Percentiles rank a stretch among this genome's conserved stretches.
Conservation (phyloP, 2,113 vertebrate species). For the Elgaria multicarinata region DNA sequence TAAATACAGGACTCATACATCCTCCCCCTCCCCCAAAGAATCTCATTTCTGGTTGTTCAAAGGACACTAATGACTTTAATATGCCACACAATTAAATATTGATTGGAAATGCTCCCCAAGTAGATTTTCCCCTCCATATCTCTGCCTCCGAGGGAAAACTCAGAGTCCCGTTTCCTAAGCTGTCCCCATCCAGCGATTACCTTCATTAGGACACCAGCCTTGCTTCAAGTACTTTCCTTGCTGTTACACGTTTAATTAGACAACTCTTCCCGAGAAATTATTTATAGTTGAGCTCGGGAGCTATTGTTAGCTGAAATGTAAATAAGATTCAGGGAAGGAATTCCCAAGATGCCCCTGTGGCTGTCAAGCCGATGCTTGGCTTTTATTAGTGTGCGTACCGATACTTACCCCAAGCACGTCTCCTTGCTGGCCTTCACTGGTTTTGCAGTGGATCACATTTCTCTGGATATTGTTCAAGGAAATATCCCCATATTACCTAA, state of each 20-base stretch:
- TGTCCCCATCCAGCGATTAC: constrained; percentile 82
- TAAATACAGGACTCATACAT: constrained; percentile 8
- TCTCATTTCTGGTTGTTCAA: constrained; percentile 37
- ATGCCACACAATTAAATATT: constrained; percentile 80
- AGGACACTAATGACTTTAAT: constrained; percentile 65
- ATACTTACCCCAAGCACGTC: background rate
- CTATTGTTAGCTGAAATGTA: constrained; percentile 83
- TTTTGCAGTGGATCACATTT: too few species aligned
- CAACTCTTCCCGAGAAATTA: constrained; percentile 84
- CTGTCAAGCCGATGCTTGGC: constrained; percentile 62
- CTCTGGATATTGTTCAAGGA: too few species aligned
- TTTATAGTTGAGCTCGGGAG: constrained; percentile 80
- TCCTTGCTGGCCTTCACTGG: too few species aligned
- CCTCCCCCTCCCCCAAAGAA: constrained; percentile 7
- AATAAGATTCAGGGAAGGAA: constrained; percentile 81
- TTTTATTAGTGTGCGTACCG: constrained; percentile 64
- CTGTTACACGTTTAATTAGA: constrained; percentile 83
- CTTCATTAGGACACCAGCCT: constrained; percentile 84
- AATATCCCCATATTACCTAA: too few species aligned
- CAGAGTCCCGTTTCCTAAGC: constrained; percentile 78
- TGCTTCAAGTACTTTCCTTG: constrained; percentile 79
- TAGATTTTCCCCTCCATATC: constrained; percentile 69
- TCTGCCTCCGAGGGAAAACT: constrained; percentile 67
- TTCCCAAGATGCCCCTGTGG: constrained; percentile 70
- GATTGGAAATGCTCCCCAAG: constrained; percentile 78